Base-by-base conservation (phyloP, 2,113 vertebrate species). In the Apus apus region DNA sequence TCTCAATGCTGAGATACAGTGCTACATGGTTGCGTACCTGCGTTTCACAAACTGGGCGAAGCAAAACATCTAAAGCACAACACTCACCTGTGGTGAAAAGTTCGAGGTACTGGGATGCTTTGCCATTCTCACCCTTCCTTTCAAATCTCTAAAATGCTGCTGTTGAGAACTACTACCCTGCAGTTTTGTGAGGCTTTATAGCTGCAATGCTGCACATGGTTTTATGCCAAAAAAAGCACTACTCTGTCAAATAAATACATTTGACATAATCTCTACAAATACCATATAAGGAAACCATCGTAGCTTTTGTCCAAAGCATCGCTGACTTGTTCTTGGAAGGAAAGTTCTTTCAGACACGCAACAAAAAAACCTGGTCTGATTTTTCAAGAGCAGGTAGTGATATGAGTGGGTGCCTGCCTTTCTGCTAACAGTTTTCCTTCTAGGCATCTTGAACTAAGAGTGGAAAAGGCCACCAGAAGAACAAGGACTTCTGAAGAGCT, bases 1-100 rank as follows among this genome's bases (percentile, higher is more conserved):
- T 90, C 51, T 45, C 54, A n/a, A 38, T 29, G 60, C 40, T 80
- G 72, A 64, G 23, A 78, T 45, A 15, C 23, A 81, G 23, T 21
- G 21, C 23, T 71, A 48, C 32, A 2, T 0, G 1, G 34, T 40
- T 65, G 8, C 4, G 4, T 18, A 67, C 27, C 27, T 61, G 2
- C 3, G 4, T 27, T 71, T 65, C 64, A 65, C 43, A 86, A 72
- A 58, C 7, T 23, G 34, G 38, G 38, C 51, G 56, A 67, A 82
- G 26, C 6, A 83, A 75, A 88, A 84, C 9, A n/a, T 18, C 61
- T 46, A 23, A 87, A 81, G 64, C 36, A 79, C 14, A 45, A 66
- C 16, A 40, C 15, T 48, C 6, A 11, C 2, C 43, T 61, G 15
- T 13, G 11, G 15, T 26, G 75, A 86, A 85, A 90, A 43, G 20